Evolutionary conservation across 2,888 invertebrate genomes (phyloP), one percentile per base, ranked within the genome.

Genomic region (Aquatica leii): DNA sequence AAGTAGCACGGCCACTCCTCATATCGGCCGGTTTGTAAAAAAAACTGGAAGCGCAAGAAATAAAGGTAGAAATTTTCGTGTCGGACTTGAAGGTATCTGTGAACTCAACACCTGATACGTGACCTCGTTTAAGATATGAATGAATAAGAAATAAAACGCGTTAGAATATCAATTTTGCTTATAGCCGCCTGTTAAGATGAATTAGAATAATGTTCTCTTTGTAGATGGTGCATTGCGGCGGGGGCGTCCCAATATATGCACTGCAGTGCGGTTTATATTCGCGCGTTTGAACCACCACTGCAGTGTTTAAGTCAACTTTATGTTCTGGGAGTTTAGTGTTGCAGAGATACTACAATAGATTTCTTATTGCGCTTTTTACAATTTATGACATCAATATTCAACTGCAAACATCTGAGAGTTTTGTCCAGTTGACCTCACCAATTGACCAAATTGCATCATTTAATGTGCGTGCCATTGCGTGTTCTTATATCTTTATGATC

Each of bases 201-300:
- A 57, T 63, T 61, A 59, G 55, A 52, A 57, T 60, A 43, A 50
- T 60, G 56, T 43, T 14, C 48, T 31, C 15, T 50, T 59, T 68
- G 64, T 71, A 74, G 73, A 75, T 76, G 78, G 76, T 78, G 76
- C 78, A 78, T 71, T 78, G 78, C 78, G 76, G 74, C 82, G 83
- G 83, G 83, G 83, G 81, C 80, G 83, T 82, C 81, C 59, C 62
- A 60, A 52, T 65, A 37, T 65, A 37, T 51, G 62, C 62, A 35
- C 61, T 56, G 61, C 61, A 62, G 59, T 56, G 56, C 65, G 59
- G 65, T 54, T 49, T 43, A 64, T 59, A 62, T 62, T 58, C 62
- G 43, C 66, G 35, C 57, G 54, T 61, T 56, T 57, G 55, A 59
- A 67, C 69, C 70, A 69, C 72, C 70, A 69, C 72, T 71, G 73